Evolutionary conservation across 2,113 vertebrate species (phyloP).

Genomic region (Pardalotus punctatus): DNA sequence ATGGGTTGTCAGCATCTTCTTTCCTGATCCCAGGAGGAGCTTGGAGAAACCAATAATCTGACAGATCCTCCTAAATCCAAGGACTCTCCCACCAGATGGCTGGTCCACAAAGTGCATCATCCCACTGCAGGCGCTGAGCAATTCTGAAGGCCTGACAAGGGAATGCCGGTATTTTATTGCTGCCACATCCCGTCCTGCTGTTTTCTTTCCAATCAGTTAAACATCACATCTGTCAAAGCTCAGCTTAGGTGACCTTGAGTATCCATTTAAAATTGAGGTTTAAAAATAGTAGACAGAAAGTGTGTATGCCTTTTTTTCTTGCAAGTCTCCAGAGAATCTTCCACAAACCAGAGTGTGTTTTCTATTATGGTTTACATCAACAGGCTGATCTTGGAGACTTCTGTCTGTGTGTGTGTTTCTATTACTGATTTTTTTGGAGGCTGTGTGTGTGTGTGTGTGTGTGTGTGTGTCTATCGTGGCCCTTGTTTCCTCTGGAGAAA

Average conservation of each 20-base stretch:
- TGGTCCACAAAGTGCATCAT: not conserved
- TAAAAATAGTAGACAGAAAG: conserved; percentile 21
- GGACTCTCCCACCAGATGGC: not conserved
- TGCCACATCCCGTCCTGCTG: not conserved
- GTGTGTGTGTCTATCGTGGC: not conserved
- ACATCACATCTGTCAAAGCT: not conserved
- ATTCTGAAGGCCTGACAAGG: not conserved
- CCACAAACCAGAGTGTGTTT: not conserved
- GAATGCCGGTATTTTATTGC: conserved; percentile 9
- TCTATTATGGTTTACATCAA: conserved; percentile 46
- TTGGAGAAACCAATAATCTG: conserved; percentile 3
- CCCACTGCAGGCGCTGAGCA: not conserved
- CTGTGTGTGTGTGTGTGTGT: not conserved
- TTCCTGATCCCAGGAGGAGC: not conserved
- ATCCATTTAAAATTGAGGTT: not conserved
- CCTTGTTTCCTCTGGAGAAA: conserved; percentile 41
- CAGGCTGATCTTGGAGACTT: conserved; percentile 15
- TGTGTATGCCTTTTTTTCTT: not conserved
- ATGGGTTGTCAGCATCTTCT: not conserved
- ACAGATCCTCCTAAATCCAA: not conserved
- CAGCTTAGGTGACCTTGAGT: not conserved
- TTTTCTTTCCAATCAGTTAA: conserved; percentile 2
- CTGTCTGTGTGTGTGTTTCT: conserved; percentile 14
- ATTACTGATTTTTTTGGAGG: not conserved
- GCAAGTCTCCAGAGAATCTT: conserved; percentile 13